A percentile compares a stretch with the other conserved stretches of the same genome.
Evolutionary conservation across 2,797 vertebrate genomes (phyloP).

Genomic region (Xyrichtys novacula): DNA sequence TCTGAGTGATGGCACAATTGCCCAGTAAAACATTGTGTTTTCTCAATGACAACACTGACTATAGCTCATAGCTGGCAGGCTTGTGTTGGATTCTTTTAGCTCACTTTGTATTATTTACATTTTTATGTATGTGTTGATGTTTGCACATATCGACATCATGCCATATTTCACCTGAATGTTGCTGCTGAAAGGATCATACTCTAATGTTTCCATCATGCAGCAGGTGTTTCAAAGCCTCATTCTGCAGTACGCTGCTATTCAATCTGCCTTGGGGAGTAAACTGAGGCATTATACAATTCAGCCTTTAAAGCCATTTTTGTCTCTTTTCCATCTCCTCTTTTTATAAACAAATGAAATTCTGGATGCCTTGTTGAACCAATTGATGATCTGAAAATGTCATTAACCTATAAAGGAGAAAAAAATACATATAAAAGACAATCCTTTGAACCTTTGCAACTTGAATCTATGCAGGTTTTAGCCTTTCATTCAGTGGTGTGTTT

Average conservation of each 20-base stretch:
- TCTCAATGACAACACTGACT: slow-evolving; percentile 31
- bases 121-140: slow-evolving; percentile 20
- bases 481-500: no score
- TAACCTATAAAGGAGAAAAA: neutral
- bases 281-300: slow-evolving; percentile 16
- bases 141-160: slow-evolving; percentile 18
- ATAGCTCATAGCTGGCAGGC: slow-evolving; percentile 20
- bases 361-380: neutral
- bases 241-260: slow-evolving; percentile 7
- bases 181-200: slow-evolving; percentile 25
- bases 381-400: slow-evolving; percentile 1
- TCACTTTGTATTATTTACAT: slow-evolving; percentile 22
- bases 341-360: neutral
- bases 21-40: slow-evolving; percentile 36
- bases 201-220: slow-evolving; percentile 53
- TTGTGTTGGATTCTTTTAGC: neutral
- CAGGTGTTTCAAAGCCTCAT: slow-evolving; percentile 39
- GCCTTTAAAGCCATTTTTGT: slow-evolving; percentile 5
- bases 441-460: no score
- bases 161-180: slow-evolving; percentile 33
- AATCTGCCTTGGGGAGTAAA: slow-evolving; percentile 21
- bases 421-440: neutral
- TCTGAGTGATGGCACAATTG: slow-evolving; percentile 44
- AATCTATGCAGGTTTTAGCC: neutral
- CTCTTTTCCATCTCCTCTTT: neutral